A percentile compares a stretch with the other conserved stretches of the same genome.
Conservation (phyloP, 1,140 invertebrate species). For the Bombyx mori region DNA sequence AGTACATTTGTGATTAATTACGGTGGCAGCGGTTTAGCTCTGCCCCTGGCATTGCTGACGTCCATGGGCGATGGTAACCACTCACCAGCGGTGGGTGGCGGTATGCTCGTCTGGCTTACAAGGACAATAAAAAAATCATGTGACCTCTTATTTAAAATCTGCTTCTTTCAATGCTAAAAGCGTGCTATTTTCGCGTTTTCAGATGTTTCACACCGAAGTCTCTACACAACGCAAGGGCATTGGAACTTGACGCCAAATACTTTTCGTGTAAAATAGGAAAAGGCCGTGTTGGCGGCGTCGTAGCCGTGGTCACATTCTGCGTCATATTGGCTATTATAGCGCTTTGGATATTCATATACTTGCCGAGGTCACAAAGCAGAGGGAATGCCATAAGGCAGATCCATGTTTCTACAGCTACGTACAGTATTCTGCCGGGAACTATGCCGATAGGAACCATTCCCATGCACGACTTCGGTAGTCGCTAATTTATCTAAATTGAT, state of each 20-base stretch:
- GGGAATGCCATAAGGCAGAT: slow-evolving; percentile 21
- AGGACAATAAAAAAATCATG: too few relatives aligned
- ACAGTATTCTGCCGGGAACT: slow-evolving; percentile 34
- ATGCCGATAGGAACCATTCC: not conserved
- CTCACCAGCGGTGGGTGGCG: too few relatives aligned
- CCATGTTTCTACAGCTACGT: slow-evolving; percentile 24
- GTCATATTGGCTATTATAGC: slow-evolving; percentile 28
- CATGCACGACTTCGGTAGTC: too few relatives aligned
- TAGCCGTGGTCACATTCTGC: slow-evolving; percentile 33
- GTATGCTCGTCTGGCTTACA: too few relatives aligned
- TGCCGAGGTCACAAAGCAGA: slow-evolving; percentile 30
- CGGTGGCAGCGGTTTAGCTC: too few relatives aligned
- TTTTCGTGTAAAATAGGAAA: slow-evolving; percentile 25
- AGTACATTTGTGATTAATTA: too few relatives aligned
- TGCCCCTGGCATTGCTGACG: too few relatives aligned
- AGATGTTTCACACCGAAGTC: slow-evolving; percentile 47
- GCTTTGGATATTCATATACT: slow-evolving; percentile 39
- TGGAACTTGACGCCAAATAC: slow-evolving; percentile 41
- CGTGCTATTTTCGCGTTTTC: slow-evolving; percentile 15
- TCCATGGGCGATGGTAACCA: too few relatives aligned
- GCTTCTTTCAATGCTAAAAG: too few relatives aligned
- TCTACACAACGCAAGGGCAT: slow-evolving; percentile 41
- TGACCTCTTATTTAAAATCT: too few relatives aligned
- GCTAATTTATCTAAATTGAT: too few relatives aligned
- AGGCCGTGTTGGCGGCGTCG: slow-evolving; percentile 19